Conservation (phyloP, 2,113 vertebrate species). For the Columba janthina region DNA sequence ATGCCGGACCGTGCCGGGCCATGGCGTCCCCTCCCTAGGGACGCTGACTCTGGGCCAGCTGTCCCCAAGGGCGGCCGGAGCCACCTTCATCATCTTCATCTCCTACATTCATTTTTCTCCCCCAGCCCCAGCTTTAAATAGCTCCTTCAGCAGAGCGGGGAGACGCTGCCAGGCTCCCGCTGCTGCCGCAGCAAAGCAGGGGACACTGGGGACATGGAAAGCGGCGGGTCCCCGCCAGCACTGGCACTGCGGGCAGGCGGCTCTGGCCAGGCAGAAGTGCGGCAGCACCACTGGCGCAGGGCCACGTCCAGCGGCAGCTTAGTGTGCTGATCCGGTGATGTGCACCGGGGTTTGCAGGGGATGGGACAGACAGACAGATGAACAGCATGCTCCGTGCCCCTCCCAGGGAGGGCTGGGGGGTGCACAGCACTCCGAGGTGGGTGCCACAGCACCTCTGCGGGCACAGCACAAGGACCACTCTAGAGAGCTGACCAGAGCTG, state of each 20-base stretch:
- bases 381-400: rapidly evolving
- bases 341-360: rapidly evolving
- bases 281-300: not conserved
- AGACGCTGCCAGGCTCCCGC: not conserved
- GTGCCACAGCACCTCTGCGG: not conserved
- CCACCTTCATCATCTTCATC: not conserved
- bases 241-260: not conserved
- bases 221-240: not conserved
- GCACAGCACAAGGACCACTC: not conserved
- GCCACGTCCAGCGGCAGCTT: not conserved
- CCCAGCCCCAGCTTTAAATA: not conserved
- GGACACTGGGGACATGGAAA: not conserved
- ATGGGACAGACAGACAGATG: rapidly evolving
- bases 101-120: not conserved
- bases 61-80: not conserved
- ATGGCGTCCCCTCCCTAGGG: not conserved
- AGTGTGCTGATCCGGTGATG: rapidly evolving
- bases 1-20: not conserved
- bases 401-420: not conserved
- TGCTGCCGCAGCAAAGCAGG: not conserved
- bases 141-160: not conserved
- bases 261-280: not conserved
- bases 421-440: rapidly evolving
- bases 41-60: not conserved
- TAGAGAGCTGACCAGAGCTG: rapidly evolving